Evolutionary conservation across 2,888 invertebrate genomes (phyloP).

Genomic region (Ochlodes sylvanus): DNA sequence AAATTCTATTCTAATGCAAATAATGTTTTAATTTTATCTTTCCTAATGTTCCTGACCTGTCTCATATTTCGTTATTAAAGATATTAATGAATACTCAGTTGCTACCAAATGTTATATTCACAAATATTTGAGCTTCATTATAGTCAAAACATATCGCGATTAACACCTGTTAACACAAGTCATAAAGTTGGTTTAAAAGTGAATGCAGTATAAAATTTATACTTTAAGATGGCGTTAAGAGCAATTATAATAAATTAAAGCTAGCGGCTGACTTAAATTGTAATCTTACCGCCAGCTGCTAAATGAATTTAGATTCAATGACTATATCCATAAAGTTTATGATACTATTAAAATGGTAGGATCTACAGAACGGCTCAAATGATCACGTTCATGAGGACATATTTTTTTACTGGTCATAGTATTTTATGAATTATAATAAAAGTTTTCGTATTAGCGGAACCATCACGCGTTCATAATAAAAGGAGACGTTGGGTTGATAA

Average conservation of each 20-base stretch:
- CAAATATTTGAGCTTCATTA: background rate
- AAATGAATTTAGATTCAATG: conserved; percentile 35
- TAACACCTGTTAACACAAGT: background rate
- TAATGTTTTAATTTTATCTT: no score
- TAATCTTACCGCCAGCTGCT: conserved; percentile 31
- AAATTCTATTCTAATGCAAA: background rate
- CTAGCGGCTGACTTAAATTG: conserved; percentile 24
- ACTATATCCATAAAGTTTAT: conserved; percentile 34
- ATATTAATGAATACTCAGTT: no score
- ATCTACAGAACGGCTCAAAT: conserved; percentile 36
- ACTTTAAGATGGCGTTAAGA: conserved; percentile 13
- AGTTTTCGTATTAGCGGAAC: conserved; percentile 70
- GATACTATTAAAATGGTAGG: conserved; percentile 39
- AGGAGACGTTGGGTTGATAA: conserved; percentile 49
- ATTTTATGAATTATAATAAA: conserved; percentile 76
- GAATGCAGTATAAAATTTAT: conserved; percentile 33
- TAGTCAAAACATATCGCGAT: background rate
- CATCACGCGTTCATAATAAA: conserved; percentile 73
- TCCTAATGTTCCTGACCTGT: no score
- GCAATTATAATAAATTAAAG: conserved; percentile 30
- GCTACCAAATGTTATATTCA: background rate
- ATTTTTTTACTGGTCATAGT: conserved; percentile 47
- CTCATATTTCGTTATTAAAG: background rate
- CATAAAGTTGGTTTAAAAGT: background rate
- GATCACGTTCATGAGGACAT: conserved; percentile 47